Percentiles rank a stretch among this genome's conserved stretches.
Evolutionary conservation across 2,888 invertebrate genomes (phyloP).

Genomic region (Physocephala rufipes): DNA sequence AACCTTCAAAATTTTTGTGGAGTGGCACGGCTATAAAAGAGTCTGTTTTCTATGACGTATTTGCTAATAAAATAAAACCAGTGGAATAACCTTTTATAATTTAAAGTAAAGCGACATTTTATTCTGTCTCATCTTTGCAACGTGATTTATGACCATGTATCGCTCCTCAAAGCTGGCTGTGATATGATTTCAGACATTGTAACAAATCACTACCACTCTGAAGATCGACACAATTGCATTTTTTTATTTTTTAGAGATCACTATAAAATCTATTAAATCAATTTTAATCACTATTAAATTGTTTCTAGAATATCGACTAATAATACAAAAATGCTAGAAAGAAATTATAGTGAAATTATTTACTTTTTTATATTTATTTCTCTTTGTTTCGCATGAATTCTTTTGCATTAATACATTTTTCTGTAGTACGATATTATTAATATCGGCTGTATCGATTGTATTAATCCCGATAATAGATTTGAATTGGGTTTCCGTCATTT

Average conservation of each 20-base stretch:
- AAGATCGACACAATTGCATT: constrained; percentile 50
- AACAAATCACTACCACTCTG: constrained; percentile 58
- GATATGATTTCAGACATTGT: constrained; percentile 52
- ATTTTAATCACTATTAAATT: too few relatives aligned
- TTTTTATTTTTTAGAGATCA: neutral
- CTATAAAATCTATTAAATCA: too few relatives aligned
- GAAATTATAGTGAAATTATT: neutral
- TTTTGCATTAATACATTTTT: constrained; percentile 27
- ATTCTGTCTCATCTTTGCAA: too few relatives aligned
- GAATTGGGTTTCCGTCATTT: neutral
- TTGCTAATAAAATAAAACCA: too few relatives aligned
- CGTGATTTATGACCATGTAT: constrained; percentile 44
- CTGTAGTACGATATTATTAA: neutral
- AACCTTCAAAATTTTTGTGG: too few relatives aligned
- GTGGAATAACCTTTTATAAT: too few relatives aligned
- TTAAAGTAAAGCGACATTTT: too few relatives aligned
- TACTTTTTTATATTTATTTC: constrained; percentile 20
- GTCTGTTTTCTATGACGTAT: too few relatives aligned
- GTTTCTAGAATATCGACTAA: too few relatives aligned
- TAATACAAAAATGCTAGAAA: too few relatives aligned
- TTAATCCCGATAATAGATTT: neutral
- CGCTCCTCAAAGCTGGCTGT: constrained; percentile 62
- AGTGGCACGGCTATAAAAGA: too few relatives aligned
- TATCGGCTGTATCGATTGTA: too few relatives aligned
- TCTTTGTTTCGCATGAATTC: constrained; percentile 30